Evolutionary conservation across 1,140 invertebrate species (phyloP), one percentile per base, ranked within the genome.

Genomic region (Helicoverpa zea): DNA sequence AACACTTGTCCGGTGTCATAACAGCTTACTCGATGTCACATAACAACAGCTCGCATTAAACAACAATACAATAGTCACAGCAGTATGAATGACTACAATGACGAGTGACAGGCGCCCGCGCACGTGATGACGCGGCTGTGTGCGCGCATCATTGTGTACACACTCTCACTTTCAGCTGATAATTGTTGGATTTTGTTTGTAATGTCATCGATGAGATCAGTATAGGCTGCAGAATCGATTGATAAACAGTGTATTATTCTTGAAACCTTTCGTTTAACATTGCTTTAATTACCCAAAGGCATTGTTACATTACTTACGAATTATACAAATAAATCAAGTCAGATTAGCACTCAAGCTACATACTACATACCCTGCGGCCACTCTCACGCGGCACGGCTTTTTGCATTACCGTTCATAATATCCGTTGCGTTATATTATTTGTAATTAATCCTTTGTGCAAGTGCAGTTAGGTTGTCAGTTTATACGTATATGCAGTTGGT

Each of bases 121-220:
- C 35, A 47, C 43, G 64, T 49, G 64, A 68, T 68, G 64, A 68
- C 64, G 30, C n/a, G 64, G 47, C 35, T 68, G 64, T 43, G 64
- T 68, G 49, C 18, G 64, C 64, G 64, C 64, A 49, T 49, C 64
- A 68, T 68, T 68, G 64, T 68, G 10, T 68, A 68, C 64, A 68
- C 64, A 13, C 64, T 68, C 12, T 23, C 16, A 68, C 64, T 68
- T 68, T 68, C 64, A 68, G 16, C 2, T 68, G 11, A 47, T 23
- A 14, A 29, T 30, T 61, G 23, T 23, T 68, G 16, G 16, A 49
- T 23, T 68, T 49, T 68, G 10, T 16, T 4, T 43, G 59, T 47
- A 66, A 47, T 43, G 18, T 9, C 35, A 23, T 29, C 29, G 2
- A 2, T 59, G 23, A 23, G 56, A 29, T 59, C 12, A 10, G 18